These are phyloP conservation scores for Odontamblyopus lacepedii DNA, from an alignment of 2,797 vertebrate genomes.

Conservation along the genomic window DNA sequence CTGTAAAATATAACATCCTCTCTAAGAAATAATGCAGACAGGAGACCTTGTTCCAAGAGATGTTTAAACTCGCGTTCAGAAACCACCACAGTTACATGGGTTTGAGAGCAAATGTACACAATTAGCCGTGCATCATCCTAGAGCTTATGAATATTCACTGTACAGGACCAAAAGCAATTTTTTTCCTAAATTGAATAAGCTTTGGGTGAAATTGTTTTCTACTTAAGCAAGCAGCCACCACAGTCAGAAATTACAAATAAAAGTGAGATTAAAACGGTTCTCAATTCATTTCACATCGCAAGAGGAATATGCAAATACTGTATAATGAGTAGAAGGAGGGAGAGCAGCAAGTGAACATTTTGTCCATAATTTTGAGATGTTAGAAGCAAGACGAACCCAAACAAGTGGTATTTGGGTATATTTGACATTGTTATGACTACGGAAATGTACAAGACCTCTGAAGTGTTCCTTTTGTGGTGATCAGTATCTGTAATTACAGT, in stretches of 20 bases:
- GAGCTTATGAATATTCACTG: slow-evolving; percentile 6
- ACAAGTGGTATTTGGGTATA: neutral
- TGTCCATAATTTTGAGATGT: neutral
- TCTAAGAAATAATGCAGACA: slow-evolving; percentile 47
- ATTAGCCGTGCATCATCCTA: slow-evolving; percentile 18
- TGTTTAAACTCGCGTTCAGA: neutral
- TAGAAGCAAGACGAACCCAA: neutral
- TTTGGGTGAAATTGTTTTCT: slow-evolving; percentile 70
- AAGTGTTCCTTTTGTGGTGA: no score
- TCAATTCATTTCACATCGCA: slow-evolving; percentile 71
- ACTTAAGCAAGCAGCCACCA: slow-evolving; percentile 68
- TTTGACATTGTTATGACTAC: neutral
- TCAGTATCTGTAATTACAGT: no score
- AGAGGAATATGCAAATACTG: slow-evolving; percentile 67
- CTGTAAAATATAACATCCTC: slow-evolving; percentile 45
- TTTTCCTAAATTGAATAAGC: slow-evolving; percentile 58
- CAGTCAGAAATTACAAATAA: slow-evolving; percentile 72
- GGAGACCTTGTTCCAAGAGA: slow-evolving; percentile 29
- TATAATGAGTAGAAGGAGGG: neutral
- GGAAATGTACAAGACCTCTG: neutral
- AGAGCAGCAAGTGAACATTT: neutral
- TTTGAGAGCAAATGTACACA: slow-evolving; percentile 38
- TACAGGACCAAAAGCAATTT: slow-evolving; percentile 28
- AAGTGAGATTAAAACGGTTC: slow-evolving; percentile 59
- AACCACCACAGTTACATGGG: neutral